Percentiles rank a stretch among this genome's conserved stretches.
Conservation (phyloP, 37 sponge, comb jelly and placozoan genomes). For the Theonella swinhoei region DNA sequence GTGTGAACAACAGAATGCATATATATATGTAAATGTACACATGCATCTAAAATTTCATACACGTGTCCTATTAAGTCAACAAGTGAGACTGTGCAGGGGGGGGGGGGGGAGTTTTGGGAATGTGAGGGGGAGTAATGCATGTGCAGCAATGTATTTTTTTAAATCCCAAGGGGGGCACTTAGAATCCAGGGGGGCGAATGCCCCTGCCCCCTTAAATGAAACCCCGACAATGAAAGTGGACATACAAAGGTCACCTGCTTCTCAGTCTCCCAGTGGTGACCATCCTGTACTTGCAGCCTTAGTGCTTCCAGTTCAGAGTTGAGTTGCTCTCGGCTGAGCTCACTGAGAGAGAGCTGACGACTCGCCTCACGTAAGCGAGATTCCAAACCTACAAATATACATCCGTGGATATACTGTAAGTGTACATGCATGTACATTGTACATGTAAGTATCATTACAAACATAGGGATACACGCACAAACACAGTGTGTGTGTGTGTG, state of each 20-base stretch:
- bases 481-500: no score
- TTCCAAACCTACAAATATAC: not conserved
- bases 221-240: no score
- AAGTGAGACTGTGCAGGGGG: not conserved
- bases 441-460: not conserved
- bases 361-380: slow-evolving; percentile 36
- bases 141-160: not conserved
- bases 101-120: not conserved
- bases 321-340: slow-evolving; percentile 15
- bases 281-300: not conserved
- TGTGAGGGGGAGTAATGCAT: not conserved
- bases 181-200: not conserved
- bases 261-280: slow-evolving; percentile 11
- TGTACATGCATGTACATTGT: not conserved
- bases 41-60: no score
- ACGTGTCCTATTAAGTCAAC: no score
- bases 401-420: not conserved
- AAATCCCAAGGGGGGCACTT: not conserved
- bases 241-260: slow-evolving; percentile 11
- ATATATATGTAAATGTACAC: no score
- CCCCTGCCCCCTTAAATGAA: not conserved
- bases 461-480: not conserved
- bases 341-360: slow-evolving; percentile 20
- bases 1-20: not conserved
- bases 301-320: slow-evolving; percentile 13